Percentiles rank a stretch among this genome's conserved stretches.
Conservation (phyloP, 2,113 vertebrate genomes). For the Apistogramma diplotaenia region DNA sequence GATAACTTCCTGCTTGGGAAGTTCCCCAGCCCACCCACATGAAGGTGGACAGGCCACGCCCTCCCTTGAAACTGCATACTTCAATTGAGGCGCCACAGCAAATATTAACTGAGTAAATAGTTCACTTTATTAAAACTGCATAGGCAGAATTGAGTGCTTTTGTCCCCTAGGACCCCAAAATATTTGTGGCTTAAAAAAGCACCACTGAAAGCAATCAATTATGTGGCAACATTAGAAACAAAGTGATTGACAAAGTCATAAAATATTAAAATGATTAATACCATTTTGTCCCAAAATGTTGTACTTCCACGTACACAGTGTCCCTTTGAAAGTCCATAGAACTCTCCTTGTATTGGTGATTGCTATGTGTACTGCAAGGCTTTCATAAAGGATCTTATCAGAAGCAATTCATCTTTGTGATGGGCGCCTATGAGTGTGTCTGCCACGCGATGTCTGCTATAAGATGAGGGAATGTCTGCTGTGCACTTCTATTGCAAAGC, state of each 20-base stretch:
- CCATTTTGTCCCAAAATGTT: neutral
- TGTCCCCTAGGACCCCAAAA: no score
- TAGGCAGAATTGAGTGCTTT: no score
- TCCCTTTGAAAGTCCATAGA: conserved; percentile 23
- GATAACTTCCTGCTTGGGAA: neutral
- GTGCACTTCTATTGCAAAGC: conserved; percentile 29
- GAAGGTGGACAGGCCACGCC: neutral
- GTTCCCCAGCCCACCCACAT: neutral
- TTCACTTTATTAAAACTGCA: no score
- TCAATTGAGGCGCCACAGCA: no score
- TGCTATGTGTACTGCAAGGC: conserved; percentile 6
- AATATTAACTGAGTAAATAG: no score
- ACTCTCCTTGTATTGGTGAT: conserved; percentile 15
- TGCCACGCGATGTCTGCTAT: neutral
- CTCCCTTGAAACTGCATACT: no score
- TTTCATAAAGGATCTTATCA: conserved; percentile 19
- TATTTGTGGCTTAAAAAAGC: no score
- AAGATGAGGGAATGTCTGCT: conserved; percentile 36
- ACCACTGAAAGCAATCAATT: no score
- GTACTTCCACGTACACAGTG: neutral
- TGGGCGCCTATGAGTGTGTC: conserved; percentile 22
- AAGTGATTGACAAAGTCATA: neutral
- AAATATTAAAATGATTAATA: neutral
- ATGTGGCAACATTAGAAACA: neutral
- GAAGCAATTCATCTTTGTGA: conserved; percentile 16